These are phyloP conservation scores for Mormyrus hasselquistii DNA, from an alignment of 2,797 vertebrate species.

Conservation along the genomic window DNA sequence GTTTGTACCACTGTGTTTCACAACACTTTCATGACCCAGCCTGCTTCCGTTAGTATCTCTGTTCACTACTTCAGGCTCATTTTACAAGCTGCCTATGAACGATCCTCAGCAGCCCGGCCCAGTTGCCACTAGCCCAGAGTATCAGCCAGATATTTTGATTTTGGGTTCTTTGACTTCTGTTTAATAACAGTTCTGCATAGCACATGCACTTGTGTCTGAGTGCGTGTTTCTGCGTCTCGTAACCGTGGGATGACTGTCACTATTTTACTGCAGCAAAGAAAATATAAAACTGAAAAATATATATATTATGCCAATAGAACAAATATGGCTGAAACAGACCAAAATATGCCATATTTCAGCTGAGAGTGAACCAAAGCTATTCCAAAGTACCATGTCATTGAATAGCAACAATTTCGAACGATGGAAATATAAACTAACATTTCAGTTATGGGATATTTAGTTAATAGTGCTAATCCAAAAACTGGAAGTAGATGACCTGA, in stretches of 20 bases:
- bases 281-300: too few species aligned
- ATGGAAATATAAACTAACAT: neutral
- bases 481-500: too few species aligned
- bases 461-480: too few species aligned
- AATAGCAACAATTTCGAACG: neutral
- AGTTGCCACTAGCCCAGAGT: neutral
- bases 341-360: neutral
- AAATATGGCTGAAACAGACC: neutral
- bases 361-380: neutral
- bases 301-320: neutral
- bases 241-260: neutral
- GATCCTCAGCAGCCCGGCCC: neutral
- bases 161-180: neutral
- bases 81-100: neutral
- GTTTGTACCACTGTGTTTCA: neutral
- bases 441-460: neutral
- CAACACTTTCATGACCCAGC: neutral
- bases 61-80: neutral
- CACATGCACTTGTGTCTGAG: neutral
- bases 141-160: neutral
- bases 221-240: neutral
- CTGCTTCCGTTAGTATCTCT: neutral
- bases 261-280: neutral
- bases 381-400: neutral
- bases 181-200: neutral